Percentiles rank a stretch among this genome's conserved stretches.
phyloP scores from a whole-genome alignment of 2,797 vertebrate genomes.

The Megaceryle alcyon region DNA sequence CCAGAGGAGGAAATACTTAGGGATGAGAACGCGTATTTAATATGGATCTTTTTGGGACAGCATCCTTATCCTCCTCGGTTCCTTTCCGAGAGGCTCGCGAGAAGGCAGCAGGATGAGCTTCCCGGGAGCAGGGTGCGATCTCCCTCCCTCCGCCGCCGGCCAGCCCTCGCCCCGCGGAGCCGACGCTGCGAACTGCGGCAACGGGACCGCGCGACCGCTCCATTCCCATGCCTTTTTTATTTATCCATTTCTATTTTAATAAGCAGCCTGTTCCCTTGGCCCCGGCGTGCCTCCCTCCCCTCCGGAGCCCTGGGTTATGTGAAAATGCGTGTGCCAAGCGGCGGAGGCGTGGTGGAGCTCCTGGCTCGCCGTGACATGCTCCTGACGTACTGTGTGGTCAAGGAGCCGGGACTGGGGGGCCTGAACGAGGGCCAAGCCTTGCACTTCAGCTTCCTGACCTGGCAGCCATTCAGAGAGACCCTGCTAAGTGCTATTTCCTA shows the following conservation, averaged over 20 bases:
- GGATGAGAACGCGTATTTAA: background rate
- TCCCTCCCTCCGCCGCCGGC: background rate
- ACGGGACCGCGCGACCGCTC: conserved; percentile 70
- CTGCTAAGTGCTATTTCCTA: conserved; percentile 92
- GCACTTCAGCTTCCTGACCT: conserved; percentile 92
- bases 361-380: conserved; percentile 80
- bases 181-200: conserved; percentile 67
- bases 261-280: conserved; percentile 82
- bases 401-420: conserved; percentile 80
- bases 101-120: background rate
- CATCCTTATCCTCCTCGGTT: accelerated
- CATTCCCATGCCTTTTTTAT: conserved; percentile 90
- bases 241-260: conserved; percentile 91
- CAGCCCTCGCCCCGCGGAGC: background rate
- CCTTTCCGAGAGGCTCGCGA: accelerated
- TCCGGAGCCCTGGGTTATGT: conserved; percentile 93
- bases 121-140: background rate
- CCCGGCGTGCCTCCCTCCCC: conserved; percentile 83
- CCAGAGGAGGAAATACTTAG: accelerated
- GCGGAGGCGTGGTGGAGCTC: conserved; percentile 74
- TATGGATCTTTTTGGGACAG: background rate
- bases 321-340: conserved; percentile 86
- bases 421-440: conserved; percentile 88
- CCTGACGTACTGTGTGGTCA: conserved; percentile 88
- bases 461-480: conserved; percentile 90